Percentiles rank a stretch among this genome's conserved stretches.
These are phyloP conservation scores for Oscheius sp. DNA, from an alignment of 2,888 invertebrate genomes.

Conservation along the genomic window DNA sequence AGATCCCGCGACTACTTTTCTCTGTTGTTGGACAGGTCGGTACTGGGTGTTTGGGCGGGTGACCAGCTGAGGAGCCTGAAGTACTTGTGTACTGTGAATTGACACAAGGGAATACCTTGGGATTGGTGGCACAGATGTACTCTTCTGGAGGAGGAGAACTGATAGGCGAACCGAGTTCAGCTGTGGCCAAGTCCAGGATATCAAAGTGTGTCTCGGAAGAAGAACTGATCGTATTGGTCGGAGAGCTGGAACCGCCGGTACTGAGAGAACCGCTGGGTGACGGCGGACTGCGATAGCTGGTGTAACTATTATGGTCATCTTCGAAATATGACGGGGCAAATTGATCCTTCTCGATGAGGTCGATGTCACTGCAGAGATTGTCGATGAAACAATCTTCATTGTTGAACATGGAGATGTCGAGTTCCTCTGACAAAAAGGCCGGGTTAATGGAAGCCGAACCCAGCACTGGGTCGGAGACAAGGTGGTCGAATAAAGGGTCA, in stretches of 20 bases:
- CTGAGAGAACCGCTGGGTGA: slow-evolving; percentile 29
- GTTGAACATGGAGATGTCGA: slow-evolving; percentile 3
- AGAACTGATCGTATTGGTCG: slow-evolving; percentile 35
- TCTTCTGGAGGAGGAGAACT: slow-evolving; percentile 11
- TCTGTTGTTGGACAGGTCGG: not conserved
- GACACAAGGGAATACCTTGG: not conserved
- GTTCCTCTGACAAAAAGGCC: not conserved
- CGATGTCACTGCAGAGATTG: slow-evolving; percentile 9
- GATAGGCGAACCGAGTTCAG: slow-evolving; percentile 6
- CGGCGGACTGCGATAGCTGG: not conserved
- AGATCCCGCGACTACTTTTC: slow-evolving; percentile 23
- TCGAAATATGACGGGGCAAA: not conserved
- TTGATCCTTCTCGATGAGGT: slow-evolving; percentile 18
- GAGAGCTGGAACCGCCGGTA: slow-evolving; percentile 32
- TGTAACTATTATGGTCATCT: slow-evolving; percentile 28
- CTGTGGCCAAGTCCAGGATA: slow-evolving; percentile 28
- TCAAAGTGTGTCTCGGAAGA: slow-evolving; percentile 17
- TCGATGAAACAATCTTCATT: slow-evolving; percentile 7
- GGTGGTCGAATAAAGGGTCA: slow-evolving; percentile 19
- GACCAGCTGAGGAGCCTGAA: not conserved
- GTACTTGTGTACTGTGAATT: not conserved
- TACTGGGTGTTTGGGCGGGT: not conserved
- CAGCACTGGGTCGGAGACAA: not conserved
- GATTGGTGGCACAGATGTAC: too few relatives aligned
- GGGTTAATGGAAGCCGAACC: not conserved